phyloP scores from a whole-genome alignment of 2,888 invertebrate genomes.

The Cataglyphis altisquamis region DNA sequence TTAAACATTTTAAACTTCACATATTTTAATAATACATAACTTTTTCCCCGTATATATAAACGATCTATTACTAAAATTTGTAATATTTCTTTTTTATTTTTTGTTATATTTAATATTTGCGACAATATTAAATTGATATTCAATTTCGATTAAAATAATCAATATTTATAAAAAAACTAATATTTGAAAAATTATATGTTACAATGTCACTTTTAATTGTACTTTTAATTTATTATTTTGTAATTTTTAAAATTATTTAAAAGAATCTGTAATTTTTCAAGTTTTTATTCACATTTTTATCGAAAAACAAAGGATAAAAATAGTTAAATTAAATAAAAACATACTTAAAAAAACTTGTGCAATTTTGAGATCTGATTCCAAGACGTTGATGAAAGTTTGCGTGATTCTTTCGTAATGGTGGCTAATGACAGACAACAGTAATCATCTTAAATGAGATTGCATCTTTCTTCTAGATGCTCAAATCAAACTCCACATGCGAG shows the following conservation, averaged over 20 bases:
- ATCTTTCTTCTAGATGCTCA: constrained; percentile 23
- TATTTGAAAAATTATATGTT: background rate
- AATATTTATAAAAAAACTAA: background rate
- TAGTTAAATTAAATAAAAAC: background rate
- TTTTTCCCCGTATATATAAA: background rate
- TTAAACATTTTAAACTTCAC: background rate
- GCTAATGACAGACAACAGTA: constrained; percentile 21
- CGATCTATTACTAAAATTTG: background rate
- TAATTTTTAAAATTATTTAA: background rate
- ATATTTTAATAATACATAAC: background rate
- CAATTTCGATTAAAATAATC: background rate
- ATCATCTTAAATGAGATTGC: constrained; percentile 4
- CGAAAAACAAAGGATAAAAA: background rate
- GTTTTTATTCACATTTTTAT: background rate
- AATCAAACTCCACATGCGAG: background rate
- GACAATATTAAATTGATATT: background rate
- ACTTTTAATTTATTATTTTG: background rate
- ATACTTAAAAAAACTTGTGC: background rate
- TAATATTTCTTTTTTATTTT: background rate
- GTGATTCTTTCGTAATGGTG: background rate
- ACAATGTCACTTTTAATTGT: background rate
- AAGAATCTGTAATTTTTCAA: background rate
- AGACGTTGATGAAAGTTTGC: background rate
- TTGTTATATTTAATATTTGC: background rate
- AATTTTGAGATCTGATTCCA: background rate